A percentile compares a stretch with the other conserved stretches of the same genome.
Evolutionary conservation across 2,888 invertebrate species (phyloP).

Genomic region (Tethea ocularis): DNA sequence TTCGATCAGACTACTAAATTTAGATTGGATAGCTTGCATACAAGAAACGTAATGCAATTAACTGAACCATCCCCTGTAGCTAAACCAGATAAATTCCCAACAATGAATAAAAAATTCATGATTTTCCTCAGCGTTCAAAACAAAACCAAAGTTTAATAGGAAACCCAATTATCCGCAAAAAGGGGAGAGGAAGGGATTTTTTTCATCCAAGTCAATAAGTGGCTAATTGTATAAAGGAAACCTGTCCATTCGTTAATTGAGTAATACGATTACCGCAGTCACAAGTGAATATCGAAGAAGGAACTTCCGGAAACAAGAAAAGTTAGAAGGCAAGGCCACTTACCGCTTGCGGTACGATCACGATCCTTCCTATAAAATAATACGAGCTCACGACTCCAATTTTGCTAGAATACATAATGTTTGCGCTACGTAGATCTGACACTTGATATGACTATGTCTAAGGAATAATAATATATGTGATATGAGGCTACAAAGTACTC

Average conservation of each 20-base stretch:
- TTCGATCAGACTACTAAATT: too few relatives aligned
- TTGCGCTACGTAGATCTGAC: not conserved
- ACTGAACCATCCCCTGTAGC: not conserved
- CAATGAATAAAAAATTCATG: not conserved
- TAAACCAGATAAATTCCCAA: not conserved
- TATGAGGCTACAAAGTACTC: not conserved
- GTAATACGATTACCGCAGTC: slow-evolving; percentile 67
- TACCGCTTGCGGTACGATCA: slow-evolving; percentile 32
- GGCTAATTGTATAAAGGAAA: slow-evolving; percentile 70
- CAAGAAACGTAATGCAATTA: not conserved
- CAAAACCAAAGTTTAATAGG: slow-evolving; percentile 26
- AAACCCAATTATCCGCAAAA: slow-evolving; percentile 38
- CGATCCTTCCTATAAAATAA: slow-evolving; percentile 29
- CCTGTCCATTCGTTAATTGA: slow-evolving; percentile 73
- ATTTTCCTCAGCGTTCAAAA: slow-evolving; percentile 1
- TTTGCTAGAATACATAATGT: slow-evolving; percentile 20
- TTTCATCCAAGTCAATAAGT: slow-evolving; percentile 59
- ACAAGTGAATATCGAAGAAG: slow-evolving; percentile 67
- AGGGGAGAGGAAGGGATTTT: slow-evolving; percentile 35
- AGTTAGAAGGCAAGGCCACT: slow-evolving; percentile 40
- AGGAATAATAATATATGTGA: too few relatives aligned
- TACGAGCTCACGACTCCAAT: slow-evolving; percentile 30
- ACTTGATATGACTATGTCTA: not conserved
- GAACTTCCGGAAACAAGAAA: slow-evolving; percentile 45
- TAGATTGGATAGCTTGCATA: not conserved